These are phyloP conservation scores for Diachasmimorpha longicaudata DNA, from an alignment of 1,140 invertebrate genomes.

Conservation along the genomic window DNA sequence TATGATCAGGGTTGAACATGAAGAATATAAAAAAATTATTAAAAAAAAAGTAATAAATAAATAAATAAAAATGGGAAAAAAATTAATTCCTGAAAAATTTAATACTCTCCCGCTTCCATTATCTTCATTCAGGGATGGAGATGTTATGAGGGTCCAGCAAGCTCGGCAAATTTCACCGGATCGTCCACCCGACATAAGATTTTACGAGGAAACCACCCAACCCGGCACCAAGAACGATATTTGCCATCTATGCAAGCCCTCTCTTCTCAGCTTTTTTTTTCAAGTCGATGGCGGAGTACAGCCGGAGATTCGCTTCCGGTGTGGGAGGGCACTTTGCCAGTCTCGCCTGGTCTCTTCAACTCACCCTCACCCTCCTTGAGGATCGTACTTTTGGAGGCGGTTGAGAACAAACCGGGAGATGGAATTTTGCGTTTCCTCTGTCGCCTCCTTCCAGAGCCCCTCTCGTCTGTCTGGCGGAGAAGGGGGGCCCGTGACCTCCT, in stretches of 20 bases:
- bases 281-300: not conserved
- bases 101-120: not conserved
- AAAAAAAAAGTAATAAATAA: no score
- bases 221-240: not conserved
- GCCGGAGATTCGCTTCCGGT: not conserved
- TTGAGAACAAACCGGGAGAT: not conserved
- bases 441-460: not conserved
- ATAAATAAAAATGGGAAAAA: not conserved
- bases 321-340: conserved; percentile 16
- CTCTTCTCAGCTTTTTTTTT: not conserved
- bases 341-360: not conserved
- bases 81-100: not conserved
- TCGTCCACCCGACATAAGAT: not conserved
- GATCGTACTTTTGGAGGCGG: not conserved
- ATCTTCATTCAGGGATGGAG: not conserved
- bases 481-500: not conserved
- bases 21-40: no score
- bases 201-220: not conserved
- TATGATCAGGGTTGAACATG: no score
- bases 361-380: no score
- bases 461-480: not conserved
- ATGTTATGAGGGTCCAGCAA: not conserved
- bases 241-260: not conserved
- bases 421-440: not conserved
- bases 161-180: not conserved